Conservation (phyloP, 2,113 vertebrate species). For the Sus scrofa region DNA sequence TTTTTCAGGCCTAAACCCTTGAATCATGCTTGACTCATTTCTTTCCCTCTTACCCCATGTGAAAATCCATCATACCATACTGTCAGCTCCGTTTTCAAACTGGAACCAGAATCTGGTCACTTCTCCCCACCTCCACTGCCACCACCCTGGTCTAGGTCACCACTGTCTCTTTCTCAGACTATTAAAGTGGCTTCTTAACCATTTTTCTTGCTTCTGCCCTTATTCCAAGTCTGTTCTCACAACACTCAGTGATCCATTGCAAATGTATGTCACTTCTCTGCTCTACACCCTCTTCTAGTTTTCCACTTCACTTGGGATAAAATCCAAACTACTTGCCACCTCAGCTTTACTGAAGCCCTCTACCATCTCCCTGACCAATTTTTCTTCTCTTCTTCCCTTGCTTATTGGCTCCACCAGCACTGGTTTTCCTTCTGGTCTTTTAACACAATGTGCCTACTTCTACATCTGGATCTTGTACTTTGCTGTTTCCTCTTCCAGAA, state of each 20-base stretch:
- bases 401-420: neutral
- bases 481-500: neutral
- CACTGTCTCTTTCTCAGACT: neutral
- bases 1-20: neutral
- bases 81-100: neutral
- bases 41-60: neutral
- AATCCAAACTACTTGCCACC: neutral
- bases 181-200: neutral
- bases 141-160: neutral
- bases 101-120: neutral
- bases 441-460: neutral
- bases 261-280: neutral
- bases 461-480: neutral
- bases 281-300: neutral
- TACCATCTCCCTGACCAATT: no score
- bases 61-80: neutral
- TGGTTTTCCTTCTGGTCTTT: neutral
- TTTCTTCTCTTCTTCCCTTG: neutral
- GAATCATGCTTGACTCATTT: conserved; percentile 21
- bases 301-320: neutral
- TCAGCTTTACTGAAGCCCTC: neutral
- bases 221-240: neutral
- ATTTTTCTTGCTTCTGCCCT: neutral
- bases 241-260: neutral
- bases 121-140: neutral